Conservation (phyloP, 2,888 invertebrate species). For the Melitaea athalia region DNA sequence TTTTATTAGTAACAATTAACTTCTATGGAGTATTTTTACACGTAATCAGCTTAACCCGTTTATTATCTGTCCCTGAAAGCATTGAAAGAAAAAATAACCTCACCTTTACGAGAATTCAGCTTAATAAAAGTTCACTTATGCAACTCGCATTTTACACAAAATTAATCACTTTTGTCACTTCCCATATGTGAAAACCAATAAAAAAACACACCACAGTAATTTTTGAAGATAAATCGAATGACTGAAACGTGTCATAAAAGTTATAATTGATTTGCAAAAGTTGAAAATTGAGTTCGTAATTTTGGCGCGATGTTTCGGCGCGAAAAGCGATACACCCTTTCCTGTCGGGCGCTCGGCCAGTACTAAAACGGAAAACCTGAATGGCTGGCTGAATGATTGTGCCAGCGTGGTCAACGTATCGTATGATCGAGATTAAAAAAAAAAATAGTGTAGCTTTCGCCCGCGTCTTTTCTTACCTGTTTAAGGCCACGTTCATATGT, state of each 20-base stretch:
- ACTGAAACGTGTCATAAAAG: not conserved
- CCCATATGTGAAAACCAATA: slow-evolving; percentile 2
- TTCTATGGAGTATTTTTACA: not conserved
- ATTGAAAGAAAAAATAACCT: slow-evolving; percentile 15
- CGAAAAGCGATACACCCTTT: slow-evolving; percentile 29
- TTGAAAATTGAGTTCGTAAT: slow-evolving; percentile 35
- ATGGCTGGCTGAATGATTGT: slow-evolving; percentile 18
- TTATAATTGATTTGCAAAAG: slow-evolving; percentile 7
- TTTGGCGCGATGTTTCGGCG: slow-evolving; percentile 38
- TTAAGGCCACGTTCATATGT: slow-evolving; percentile 9
- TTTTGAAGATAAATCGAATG: not conserved
- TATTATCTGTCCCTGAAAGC: slow-evolving; percentile 20
- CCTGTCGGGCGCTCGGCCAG: slow-evolving; percentile 36
- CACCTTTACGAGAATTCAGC: slow-evolving; percentile 29
- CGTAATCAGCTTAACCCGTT: not conserved
- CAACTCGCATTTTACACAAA: slow-evolving; percentile 17
- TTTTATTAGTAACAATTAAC: not conserved
- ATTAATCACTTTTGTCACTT: slow-evolving; percentile 9
- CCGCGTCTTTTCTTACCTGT: slow-evolving; percentile 33
- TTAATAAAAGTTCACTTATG: slow-evolving; percentile 13
- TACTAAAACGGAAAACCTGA: slow-evolving; percentile 38
- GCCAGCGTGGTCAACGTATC: slow-evolving; percentile 34
- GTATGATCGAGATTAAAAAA: slow-evolving; percentile 36
- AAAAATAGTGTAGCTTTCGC: slow-evolving; percentile 36
- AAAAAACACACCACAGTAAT: slow-evolving; percentile 4